phyloP scores from a whole-genome alignment of 2,888 invertebrate species.

The Drosophila subsilvestris region DNA sequence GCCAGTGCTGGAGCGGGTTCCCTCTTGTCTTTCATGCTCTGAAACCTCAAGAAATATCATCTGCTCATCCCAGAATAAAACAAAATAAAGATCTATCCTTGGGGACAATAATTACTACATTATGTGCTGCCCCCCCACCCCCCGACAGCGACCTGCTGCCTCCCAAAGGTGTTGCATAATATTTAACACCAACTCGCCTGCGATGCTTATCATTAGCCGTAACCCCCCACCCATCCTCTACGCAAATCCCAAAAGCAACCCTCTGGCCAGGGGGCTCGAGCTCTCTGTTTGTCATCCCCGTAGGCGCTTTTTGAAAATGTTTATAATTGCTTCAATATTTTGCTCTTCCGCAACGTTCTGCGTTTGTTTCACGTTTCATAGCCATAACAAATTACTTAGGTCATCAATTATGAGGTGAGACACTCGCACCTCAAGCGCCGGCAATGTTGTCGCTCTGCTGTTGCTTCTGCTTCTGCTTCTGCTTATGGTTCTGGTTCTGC shows the following conservation, averaged over 20 bases:
- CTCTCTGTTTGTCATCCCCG: constrained; percentile 23
- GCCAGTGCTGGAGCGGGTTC: too few species aligned
- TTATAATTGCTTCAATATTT: constrained; percentile 44
- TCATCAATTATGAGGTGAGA: constrained; percentile 75
- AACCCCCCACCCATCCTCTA: too few species aligned
- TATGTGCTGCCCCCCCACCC: background rate
- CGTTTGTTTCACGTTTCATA: constrained; percentile 63
- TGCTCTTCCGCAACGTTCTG: constrained; percentile 22
- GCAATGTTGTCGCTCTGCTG: constrained; percentile 17
- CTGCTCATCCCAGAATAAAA: background rate
- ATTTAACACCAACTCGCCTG: constrained; percentile 58
- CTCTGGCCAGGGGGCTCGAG: background rate
- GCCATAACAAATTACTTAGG: constrained; percentile 78
- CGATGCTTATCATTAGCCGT: constrained; percentile 33
- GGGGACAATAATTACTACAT: background rate
- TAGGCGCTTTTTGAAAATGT: constrained; percentile 22
- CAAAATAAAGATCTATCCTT: too few species aligned
- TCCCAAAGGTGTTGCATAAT: constrained; percentile 69
- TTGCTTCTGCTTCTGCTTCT: constrained; percentile 11
- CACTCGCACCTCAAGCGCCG: constrained; percentile 42
- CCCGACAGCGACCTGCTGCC: constrained; percentile 26
- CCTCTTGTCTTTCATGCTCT: too few species aligned
- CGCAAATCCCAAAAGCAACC: constrained; percentile 5
- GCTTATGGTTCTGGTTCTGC: constrained; percentile 9
- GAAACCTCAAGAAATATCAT: too few species aligned